phyloP scores from a whole-genome alignment of 53 echinoderm and acorn worm genomes.

The Luidia sarsii region DNA sequence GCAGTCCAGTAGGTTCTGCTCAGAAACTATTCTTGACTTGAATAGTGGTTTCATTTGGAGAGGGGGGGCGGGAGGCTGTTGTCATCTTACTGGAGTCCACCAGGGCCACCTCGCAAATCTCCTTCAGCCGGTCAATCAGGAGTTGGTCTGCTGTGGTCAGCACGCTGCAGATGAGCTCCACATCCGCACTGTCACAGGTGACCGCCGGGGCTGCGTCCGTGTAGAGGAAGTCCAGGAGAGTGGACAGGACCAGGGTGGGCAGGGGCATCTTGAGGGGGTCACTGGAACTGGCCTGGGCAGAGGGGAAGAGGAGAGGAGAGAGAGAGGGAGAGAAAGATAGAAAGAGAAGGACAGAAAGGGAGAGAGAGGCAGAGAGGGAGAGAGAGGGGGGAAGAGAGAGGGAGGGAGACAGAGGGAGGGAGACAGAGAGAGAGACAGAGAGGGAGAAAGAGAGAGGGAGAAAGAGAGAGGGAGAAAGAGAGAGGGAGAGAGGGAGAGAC shows the following conservation, averaged over 20 bases:
- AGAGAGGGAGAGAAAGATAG: no score
- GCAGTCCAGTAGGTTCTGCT: neutral
- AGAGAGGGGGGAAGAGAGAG: no score
- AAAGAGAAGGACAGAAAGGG: no score
- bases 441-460: no score
- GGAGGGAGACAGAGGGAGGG: no score
- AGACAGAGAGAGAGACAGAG: no score
- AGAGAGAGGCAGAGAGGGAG: no score
- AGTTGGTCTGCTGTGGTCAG: slow-evolving; percentile 88
- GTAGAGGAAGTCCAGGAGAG: slow-evolving; percentile 86
- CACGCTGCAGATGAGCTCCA: slow-evolving; percentile 83
- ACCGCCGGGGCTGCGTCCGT: slow-evolving; percentile 68
- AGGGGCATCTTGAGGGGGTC: slow-evolving; percentile 84
- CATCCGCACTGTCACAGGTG: slow-evolving; percentile 56
- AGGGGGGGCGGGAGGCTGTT: no score
- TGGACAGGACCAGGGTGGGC: slow-evolving; percentile 62
- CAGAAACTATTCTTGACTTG: neutral
- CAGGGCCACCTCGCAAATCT: slow-evolving; percentile 85
- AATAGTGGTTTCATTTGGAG: neutral
- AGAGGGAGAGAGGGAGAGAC: no score
- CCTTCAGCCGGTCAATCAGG: slow-evolving; percentile 81
- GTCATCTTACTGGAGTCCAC: slow-evolving; percentile 77
- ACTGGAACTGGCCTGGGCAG: slow-evolving; percentile 82
- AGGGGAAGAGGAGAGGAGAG: no score
- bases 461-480: no score